phyloP scores from a whole-genome alignment of 2,797 vertebrate species.

The Heteromormyrus szaboi region DNA sequence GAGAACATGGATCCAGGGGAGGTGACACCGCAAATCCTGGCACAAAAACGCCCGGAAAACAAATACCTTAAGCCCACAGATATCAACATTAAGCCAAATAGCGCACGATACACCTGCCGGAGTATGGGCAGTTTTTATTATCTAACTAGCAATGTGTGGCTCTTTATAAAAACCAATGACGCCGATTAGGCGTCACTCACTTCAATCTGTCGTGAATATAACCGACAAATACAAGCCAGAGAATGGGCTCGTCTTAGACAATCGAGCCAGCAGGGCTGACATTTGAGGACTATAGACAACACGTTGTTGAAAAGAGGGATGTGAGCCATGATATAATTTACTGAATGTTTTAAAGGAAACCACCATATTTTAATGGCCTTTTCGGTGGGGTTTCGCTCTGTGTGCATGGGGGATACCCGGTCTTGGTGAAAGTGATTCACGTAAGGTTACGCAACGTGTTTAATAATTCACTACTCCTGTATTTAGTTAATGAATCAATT shows the following conservation, averaged over 20 bases:
- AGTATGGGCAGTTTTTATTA: background rate
- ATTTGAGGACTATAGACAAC: background rate
- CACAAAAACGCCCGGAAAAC: background rate
- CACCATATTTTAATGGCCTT: background rate
- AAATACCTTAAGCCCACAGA: background rate
- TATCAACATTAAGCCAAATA: background rate
- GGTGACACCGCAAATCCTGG: background rate
- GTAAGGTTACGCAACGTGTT: conserved; percentile 18
- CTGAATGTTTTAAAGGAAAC: background rate
- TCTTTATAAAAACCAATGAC: background rate
- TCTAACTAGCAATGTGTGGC: background rate
- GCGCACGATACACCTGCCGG: background rate
- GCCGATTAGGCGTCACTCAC: background rate
- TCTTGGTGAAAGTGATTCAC: conserved; percentile 2
- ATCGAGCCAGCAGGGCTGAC: background rate
- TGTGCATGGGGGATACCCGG: background rate
- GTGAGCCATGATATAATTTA: background rate
- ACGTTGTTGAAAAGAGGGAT: background rate
- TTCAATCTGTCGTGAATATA: background rate
- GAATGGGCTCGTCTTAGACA: background rate
- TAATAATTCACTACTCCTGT: conserved; percentile 15
- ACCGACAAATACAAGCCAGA: background rate
- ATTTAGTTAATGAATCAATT: background rate
- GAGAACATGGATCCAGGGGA: background rate
- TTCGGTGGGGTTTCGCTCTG: background rate